Evolutionary conservation across 1,140 invertebrate genomes (phyloP), one percentile per base, ranked within the genome.

Genomic region (Drosophila tropicalis): DNA sequence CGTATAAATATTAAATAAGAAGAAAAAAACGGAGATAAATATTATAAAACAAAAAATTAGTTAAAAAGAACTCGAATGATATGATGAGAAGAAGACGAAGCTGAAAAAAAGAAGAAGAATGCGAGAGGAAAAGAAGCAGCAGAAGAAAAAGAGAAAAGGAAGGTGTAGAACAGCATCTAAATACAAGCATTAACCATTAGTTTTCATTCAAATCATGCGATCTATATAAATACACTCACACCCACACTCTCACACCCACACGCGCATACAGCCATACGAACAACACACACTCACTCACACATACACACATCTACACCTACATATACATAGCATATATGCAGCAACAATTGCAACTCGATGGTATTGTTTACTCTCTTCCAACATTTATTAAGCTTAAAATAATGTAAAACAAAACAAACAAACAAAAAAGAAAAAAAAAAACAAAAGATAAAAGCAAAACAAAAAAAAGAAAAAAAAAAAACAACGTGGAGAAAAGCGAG

Each of bases 331-430:
- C 44, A 79, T 75, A 86, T 87, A 83, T 87, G 83, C 83, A 86
- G 83, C 84, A 86, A 86, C 71, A 82, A 86, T 86, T 87, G 79
- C 69, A 86, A 89, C 84, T 78, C 85, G 85, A 89, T 89, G 84
- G 84, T 89, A 89, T 89, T 89, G 84, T 89, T 89, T 89, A 89
- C 84, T 89, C 84, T 89, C 84, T 89, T 89, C 84, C 84, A 89
- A 89, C 89, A 90, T 89, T 89, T 70, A 89, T 89, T 89, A 89
- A 89, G 84, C 84, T 89, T 89, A 89, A 89, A 84, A 66, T 80
- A 87, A 80, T 67, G 55, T 22, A 44, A 36, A 51, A 51, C 64
- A 69, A 69, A 63, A n/a, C 34, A 36, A 39, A 67, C 51, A 67
- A 17, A 47, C 34, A 36, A 71, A 67, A 67, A 5, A 29, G n/a